Conservation (phyloP, 2,888 invertebrate species). For the Hymenopus coronatus region DNA sequence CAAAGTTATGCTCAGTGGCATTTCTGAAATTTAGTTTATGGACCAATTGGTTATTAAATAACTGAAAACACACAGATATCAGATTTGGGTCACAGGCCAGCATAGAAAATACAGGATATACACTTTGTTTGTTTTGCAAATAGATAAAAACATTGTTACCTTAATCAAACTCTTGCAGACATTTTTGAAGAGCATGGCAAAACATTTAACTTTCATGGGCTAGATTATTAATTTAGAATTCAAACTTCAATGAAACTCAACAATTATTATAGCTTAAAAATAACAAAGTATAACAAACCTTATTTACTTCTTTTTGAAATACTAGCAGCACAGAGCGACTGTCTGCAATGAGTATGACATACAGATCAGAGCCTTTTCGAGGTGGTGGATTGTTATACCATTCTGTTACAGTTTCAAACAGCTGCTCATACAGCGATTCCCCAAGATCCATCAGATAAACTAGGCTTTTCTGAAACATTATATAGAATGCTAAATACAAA, state of each 20-base stretch:
- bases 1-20: too few relatives aligned
- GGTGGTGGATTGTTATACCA: slow-evolving; percentile 48
- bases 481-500: background rate
- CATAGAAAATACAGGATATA: too few relatives aligned
- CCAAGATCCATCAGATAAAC: slow-evolving; percentile 49
- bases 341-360: slow-evolving; percentile 52
- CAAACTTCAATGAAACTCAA: background rate
- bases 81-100: too few relatives aligned
- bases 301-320: slow-evolving; percentile 48
- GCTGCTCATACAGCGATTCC: slow-evolving; percentile 46
- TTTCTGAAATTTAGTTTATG: too few relatives aligned
- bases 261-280: background rate
- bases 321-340: slow-evolving; percentile 53
- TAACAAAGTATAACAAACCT: slow-evolving; percentile 31
- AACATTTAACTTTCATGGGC: background rate
- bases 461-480: slow-evolving; percentile 47
- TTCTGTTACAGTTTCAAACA: slow-evolving; percentile 46
- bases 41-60: too few relatives aligned
- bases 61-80: too few relatives aligned
- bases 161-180: too few relatives aligned
- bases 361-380: slow-evolving; percentile 45
- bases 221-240: background rate
- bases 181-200: too few relatives aligned
- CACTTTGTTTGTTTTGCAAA: too few relatives aligned
- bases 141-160: too few relatives aligned